A percentile compares a stretch with the other conserved stretches of the same genome.
Conservation (phyloP, 2,888 invertebrate genomes). For the Coelopa pilipes region DNA sequence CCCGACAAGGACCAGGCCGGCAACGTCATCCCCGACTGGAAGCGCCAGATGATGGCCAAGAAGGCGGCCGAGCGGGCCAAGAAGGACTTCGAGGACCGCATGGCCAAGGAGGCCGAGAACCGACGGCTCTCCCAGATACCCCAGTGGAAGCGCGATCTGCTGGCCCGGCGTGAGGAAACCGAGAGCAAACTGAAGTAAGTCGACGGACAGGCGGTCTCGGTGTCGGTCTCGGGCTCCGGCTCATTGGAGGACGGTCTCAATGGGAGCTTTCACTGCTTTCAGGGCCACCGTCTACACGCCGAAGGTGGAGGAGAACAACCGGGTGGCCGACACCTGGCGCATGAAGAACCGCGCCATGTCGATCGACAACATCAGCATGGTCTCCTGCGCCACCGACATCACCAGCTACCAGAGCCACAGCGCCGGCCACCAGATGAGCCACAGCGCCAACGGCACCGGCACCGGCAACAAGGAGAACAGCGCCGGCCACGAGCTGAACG, state of each 20-base stretch:
- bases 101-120: slow-evolving; percentile 85
- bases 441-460: slow-evolving; percentile 55
- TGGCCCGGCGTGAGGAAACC: slow-evolving; percentile 83
- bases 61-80: slow-evolving; percentile 94
- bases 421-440: slow-evolving; percentile 62
- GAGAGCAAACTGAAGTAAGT: slow-evolving; percentile 80
- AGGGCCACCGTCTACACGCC: slow-evolving; percentile 78
- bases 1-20: slow-evolving; percentile 90
- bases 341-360: slow-evolving; percentile 71
- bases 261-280: slow-evolving; percentile 45
- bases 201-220: neutral
- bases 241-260: no score
- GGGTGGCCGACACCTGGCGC: slow-evolving; percentile 67
- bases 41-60: slow-evolving; percentile 93
- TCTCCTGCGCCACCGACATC: slow-evolving; percentile 57
- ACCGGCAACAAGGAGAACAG: slow-evolving; percentile 46
- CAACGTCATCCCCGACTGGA: slow-evolving; percentile 93
- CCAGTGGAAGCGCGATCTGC: slow-evolving; percentile 91
- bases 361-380: slow-evolving; percentile 73
- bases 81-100: slow-evolving; percentile 87
- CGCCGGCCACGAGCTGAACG: slow-evolving; percentile 37
- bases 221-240: slow-evolving; percentile 1
- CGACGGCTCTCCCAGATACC: slow-evolving; percentile 88
- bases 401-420: slow-evolving; percentile 52
- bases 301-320: slow-evolving; percentile 72